phyloP scores from a whole-genome alignment of 2,888 invertebrate species.

The Anthrax anthrax region DNA sequence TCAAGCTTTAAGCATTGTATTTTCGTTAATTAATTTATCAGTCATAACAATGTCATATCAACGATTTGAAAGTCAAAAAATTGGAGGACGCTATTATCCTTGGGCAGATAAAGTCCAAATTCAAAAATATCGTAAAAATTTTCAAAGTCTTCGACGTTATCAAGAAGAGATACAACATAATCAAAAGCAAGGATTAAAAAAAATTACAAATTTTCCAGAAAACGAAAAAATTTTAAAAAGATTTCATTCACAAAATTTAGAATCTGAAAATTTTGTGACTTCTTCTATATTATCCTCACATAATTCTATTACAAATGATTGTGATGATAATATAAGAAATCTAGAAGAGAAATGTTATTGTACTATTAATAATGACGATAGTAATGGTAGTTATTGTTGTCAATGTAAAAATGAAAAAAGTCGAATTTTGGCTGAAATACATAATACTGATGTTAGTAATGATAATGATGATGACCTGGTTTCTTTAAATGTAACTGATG shows the following conservation, averaged over 20 bases:
- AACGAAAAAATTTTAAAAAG: conserved; percentile 21
- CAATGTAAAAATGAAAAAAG: not conserved
- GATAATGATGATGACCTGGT: not conserved
- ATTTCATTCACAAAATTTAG: conserved; percentile 15
- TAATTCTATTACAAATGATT: not conserved
- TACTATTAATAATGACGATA: not conserved
- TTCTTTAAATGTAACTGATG: conserved; percentile 10
- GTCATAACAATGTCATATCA: conserved; percentile 56
- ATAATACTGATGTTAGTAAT: not conserved
- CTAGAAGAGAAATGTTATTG: not conserved
- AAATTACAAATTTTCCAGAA: conserved; percentile 24
- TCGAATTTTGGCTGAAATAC: not conserved
- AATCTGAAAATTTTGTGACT: conserved; percentile 18
- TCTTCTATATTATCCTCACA: not conserved
- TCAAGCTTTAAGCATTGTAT: conserved; percentile 50
- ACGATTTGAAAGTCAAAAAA: conserved; percentile 63
- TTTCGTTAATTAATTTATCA: conserved; percentile 53
- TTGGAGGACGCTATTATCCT: conserved; percentile 56
- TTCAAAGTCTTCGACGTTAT: conserved; percentile 9
- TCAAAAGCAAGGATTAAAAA: conserved; percentile 17
- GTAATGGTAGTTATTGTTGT: not conserved
- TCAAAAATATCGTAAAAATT: conserved; percentile 15
- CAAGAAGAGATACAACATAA: conserved; percentile 10
- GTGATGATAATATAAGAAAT: not conserved
- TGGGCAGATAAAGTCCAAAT: conserved; percentile 44